A percentile compares a stretch with the other conserved stretches of the same genome.
Evolutionary conservation across 2,888 invertebrate genomes (phyloP).

Genomic region (Hydriomena furcata): DNA sequence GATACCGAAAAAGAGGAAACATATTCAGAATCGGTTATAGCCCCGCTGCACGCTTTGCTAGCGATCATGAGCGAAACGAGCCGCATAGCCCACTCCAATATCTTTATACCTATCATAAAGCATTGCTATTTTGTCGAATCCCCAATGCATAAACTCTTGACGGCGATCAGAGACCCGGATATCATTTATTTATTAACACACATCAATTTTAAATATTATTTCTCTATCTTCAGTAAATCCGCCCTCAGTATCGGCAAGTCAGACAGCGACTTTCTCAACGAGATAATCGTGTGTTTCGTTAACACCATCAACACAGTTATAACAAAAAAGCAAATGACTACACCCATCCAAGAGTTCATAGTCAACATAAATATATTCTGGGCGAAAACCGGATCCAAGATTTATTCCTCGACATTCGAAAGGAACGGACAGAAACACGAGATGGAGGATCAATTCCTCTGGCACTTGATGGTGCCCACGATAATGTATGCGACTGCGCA

Average conservation of each 20-base stretch:
- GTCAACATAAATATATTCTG: constrained; percentile 44
- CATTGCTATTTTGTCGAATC: constrained; percentile 10
- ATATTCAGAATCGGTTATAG: constrained; percentile 35
- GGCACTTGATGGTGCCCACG: constrained; percentile 41
- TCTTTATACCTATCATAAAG: constrained; percentile 34
- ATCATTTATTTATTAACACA: constrained; percentile 7
- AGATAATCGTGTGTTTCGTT: constrained; percentile 35
- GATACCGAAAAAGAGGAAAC: constrained; percentile 37
- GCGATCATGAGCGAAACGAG: constrained; percentile 38
- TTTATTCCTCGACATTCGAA: constrained; percentile 40
- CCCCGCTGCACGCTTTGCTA: constrained; percentile 35
- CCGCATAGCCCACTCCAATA: constrained; percentile 36
- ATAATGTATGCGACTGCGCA: constrained; percentile 28
- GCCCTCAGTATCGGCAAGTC: constrained; percentile 6
- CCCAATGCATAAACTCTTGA: constrained; percentile 12
- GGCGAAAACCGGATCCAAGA: constrained; percentile 37
- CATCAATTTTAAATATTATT: constrained; percentile 12
- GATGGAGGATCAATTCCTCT: constrained; percentile 44
- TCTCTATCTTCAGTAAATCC: constrained; percentile 10
- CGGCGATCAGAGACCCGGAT: constrained; percentile 17
- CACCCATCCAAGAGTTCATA: constrained; percentile 39
- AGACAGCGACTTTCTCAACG: constrained; percentile 40
- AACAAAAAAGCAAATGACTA: constrained; percentile 39
- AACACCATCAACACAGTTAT: constrained; percentile 33
- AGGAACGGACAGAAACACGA: constrained; percentile 44